A percentile compares a stretch with the other conserved stretches of the same genome.
phyloP scores from a whole-genome alignment of 2,888 invertebrate species.

The Busseola fusca region DNA sequence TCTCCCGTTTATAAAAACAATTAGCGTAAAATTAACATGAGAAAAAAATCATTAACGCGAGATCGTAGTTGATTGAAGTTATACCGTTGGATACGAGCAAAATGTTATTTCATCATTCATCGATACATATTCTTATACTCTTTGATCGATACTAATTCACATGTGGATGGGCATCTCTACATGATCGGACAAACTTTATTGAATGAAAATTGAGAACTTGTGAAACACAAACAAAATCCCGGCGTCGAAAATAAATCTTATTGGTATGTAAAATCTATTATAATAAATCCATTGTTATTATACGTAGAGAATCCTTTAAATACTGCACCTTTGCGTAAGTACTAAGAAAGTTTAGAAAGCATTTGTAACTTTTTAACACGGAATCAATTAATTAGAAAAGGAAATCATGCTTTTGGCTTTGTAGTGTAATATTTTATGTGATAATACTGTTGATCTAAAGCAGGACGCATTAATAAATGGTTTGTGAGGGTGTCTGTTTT shows the following conservation, averaged over 20 bases:
- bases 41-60: neutral
- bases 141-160: slow-evolving; percentile 22
- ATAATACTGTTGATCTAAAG: neutral
- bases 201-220: slow-evolving; percentile 33
- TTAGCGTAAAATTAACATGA: neutral
- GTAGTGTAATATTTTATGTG: neutral
- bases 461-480: neutral
- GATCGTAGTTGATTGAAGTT: neutral
- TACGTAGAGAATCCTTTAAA: neutral
- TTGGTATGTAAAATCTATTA: slow-evolving; percentile 27
- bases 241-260: slow-evolving; percentile 23
- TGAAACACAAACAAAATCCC: slow-evolving; percentile 44
- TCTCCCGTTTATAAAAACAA: neutral
- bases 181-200: neutral
- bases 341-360: slow-evolving; percentile 11
- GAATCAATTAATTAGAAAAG: slow-evolving; percentile 8
- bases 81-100: neutral
- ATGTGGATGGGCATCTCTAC: slow-evolving; percentile 19
- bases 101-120: neutral
- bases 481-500: neutral
- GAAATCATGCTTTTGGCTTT: slow-evolving; percentile 16
- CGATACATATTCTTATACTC: too few relatives aligned
- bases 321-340: neutral
- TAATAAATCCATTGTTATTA: neutral
- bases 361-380: slow-evolving; percentile 23